A percentile compares a stretch with the other conserved stretches of the same genome.
These are phyloP conservation scores for Sicus ferrugineus DNA, from an alignment of 2,888 invertebrate genomes.

Conservation along the genomic window DNA sequence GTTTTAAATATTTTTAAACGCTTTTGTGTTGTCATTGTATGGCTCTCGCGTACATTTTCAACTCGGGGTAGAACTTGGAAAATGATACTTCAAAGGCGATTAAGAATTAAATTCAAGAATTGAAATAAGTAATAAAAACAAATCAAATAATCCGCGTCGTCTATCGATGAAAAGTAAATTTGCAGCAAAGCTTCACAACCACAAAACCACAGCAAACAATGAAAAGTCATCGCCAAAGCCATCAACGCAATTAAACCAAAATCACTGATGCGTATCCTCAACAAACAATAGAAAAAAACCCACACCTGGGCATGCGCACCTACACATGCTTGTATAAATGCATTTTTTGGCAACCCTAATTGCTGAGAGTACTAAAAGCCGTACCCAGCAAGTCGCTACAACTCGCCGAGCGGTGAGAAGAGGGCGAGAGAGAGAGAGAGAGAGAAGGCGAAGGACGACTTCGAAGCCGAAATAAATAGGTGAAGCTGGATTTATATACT, in stretches of 20 bases:
- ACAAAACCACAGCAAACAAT: constrained; percentile 33
- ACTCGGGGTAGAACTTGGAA: constrained; percentile 30
- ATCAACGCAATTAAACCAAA: constrained; percentile 53
- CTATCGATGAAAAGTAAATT: constrained; percentile 34
- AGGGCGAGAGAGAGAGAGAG: too few species aligned
- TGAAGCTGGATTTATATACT: constrained; percentile 33
- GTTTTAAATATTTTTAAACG: constrained; percentile 52
- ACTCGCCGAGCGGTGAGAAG: too few species aligned
- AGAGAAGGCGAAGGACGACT: background rate
- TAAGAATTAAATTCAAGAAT: background rate
- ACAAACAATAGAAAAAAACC: constrained; percentile 48
- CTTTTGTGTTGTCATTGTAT: constrained; percentile 33
- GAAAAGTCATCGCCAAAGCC: constrained; percentile 47
- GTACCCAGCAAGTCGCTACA: too few species aligned
- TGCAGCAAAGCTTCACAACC: too few species aligned
- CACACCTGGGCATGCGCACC: background rate
- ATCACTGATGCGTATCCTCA: constrained; percentile 61
- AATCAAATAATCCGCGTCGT: too few species aligned
- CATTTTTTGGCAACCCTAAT: constrained; percentile 24
- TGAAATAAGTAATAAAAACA: background rate
- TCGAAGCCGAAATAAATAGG: constrained; percentile 36
- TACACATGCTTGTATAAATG: background rate
- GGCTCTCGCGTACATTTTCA: background rate
- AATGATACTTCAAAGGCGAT: background rate
- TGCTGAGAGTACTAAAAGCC: background rate